Percentiles rank a stretch among this genome's conserved stretches.
phyloP scores from a whole-genome alignment of 2,888 invertebrate genomes.

The Timandra comae region DNA sequence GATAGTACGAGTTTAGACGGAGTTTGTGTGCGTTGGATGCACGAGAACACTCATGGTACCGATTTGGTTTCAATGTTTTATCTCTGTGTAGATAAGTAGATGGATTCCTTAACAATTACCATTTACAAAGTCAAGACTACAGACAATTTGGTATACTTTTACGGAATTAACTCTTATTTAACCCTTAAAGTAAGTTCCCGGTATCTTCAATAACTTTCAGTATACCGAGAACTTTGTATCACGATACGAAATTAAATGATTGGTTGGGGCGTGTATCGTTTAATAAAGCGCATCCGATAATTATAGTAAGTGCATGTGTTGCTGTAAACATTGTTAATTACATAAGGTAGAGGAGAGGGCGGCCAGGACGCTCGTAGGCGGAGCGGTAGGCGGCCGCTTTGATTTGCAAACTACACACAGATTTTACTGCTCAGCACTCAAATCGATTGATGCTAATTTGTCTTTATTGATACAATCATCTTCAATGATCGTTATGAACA shows the following conservation, averaged over 20 bases:
- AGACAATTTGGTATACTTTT: no score
- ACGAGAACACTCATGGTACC: no score
- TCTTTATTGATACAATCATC: constrained; percentile 11
- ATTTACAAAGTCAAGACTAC: no score
- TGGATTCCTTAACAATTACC: no score
- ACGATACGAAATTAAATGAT: constrained; percentile 21
- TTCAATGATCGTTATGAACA: constrained; percentile 11
- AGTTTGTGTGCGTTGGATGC: no score
- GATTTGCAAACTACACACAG: constrained; percentile 40
- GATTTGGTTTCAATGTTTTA: no score
- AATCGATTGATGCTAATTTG: background rate
- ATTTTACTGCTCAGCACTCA: constrained; percentile 29
- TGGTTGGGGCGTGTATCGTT: constrained; percentile 14
- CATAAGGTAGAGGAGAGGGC: constrained; percentile 36
- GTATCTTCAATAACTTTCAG: constrained; percentile 9
- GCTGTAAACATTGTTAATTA: constrained; percentile 35
- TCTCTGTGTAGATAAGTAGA: no score
- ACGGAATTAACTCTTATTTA: no score
- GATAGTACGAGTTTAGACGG: no score
- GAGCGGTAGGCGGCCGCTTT: constrained; percentile 35
- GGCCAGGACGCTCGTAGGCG: constrained; percentile 32
- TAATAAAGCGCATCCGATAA: constrained; percentile 11
- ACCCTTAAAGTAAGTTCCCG: no score
- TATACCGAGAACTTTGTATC: constrained; percentile 18
- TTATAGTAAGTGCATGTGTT: constrained; percentile 12